These are phyloP conservation scores for Xerus rutilus DNA, from an alignment of 2,797 vertebrate species.

Conservation along the genomic window DNA sequence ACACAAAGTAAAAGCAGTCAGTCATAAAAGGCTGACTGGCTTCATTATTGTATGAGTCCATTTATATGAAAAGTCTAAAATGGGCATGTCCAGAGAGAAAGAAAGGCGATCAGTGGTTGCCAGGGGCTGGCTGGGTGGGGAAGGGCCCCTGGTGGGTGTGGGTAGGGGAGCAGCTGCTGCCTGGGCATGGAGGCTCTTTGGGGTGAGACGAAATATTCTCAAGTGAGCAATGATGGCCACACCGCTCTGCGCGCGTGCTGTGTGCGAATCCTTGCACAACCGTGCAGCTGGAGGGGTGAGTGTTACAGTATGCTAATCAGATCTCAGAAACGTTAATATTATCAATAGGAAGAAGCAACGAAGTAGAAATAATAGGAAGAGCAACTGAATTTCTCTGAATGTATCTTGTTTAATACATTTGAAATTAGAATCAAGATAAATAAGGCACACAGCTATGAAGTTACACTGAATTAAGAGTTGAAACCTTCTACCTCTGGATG, in stretches of 20 bases:
- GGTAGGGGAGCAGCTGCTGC: neutral
- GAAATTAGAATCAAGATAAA: neutral
- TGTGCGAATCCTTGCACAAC: too few species aligned
- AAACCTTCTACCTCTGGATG: neutral
- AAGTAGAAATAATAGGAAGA: neutral
- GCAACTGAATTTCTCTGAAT: constrained; percentile 7
- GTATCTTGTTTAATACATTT: neutral
- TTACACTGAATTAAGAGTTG: constrained; percentile 4
- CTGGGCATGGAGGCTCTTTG: neutral
- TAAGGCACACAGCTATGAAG: neutral
- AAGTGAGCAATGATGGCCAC: neutral
- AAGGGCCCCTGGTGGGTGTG: too few species aligned
- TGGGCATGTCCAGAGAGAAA: neutral
- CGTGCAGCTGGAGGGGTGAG: neutral
- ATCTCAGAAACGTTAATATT: neutral
- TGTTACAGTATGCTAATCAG: neutral
- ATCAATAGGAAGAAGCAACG: neutral
- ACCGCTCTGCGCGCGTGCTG: too few species aligned
- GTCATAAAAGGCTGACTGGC: neutral
- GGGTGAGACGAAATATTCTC: constrained; percentile 7
- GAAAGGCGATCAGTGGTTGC: neutral
- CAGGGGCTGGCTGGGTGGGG: neutral
- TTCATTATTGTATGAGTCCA: neutral
- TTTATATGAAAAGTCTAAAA: neutral
- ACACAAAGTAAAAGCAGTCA: neutral